Conservation (phyloP, 2,888 invertebrate species). For the Podotricha telesiphe region DNA sequence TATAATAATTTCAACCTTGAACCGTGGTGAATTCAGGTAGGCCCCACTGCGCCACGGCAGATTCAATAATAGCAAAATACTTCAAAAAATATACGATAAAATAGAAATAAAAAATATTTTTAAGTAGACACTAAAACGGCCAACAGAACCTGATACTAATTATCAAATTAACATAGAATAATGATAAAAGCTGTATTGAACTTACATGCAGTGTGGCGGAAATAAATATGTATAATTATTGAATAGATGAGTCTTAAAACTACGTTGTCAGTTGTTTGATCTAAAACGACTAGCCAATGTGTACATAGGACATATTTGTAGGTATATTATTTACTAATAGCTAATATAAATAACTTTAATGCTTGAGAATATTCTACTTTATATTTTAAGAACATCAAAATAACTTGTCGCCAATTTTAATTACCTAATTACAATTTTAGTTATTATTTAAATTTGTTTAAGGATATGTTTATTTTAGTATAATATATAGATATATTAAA, state of each 20-base stretch:
- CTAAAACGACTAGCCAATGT: constrained; percentile 36
- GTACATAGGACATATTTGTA: constrained; percentile 29
- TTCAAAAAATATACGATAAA: too few relatives aligned
- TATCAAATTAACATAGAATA: constrained; percentile 37
- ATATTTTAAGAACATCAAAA: constrained; percentile 8
- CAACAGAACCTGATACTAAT: constrained; percentile 21
- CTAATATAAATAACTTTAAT: constrained; percentile 27
- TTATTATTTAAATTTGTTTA: neutral
- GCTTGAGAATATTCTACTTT: constrained; percentile 26
- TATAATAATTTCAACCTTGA: too few relatives aligned
- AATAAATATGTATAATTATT: constrained; percentile 25
- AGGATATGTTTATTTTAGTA: too few relatives aligned
- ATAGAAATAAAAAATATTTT: neutral
- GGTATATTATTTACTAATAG: constrained; percentile 37
- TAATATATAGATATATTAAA: too few relatives aligned
- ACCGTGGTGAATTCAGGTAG: too few relatives aligned
- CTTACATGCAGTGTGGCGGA: constrained; percentile 26
- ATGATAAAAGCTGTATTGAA: constrained; percentile 33
- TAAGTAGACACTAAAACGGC: neutral
- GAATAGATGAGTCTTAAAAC: constrained; percentile 33
- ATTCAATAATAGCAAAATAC: too few relatives aligned
- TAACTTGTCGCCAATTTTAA: constrained; percentile 9
- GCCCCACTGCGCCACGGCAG: too few relatives aligned
- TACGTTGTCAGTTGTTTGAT: constrained; percentile 38
- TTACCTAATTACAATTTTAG: neutral